Percentiles rank a stretch among this genome's conserved stretches.
phyloP scores from a whole-genome alignment of 2,888 invertebrate genomes.

The Conchocele bisecta region DNA sequence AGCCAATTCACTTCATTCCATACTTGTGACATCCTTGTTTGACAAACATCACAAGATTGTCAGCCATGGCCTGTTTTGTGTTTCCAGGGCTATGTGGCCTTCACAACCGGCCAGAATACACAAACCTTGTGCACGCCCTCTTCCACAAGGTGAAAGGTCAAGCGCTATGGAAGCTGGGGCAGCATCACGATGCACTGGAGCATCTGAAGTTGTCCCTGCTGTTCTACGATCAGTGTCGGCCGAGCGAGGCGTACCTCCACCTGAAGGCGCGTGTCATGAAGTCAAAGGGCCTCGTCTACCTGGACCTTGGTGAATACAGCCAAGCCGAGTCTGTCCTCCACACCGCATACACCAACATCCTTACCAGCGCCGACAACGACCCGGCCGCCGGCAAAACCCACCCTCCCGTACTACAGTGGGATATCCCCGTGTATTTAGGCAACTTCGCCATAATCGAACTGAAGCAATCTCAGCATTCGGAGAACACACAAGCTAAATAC shows the following conservation, averaged over 20 bases:
- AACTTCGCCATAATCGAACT: slow-evolving; percentile 30
- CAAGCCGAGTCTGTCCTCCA: slow-evolving; percentile 5
- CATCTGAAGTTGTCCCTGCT: slow-evolving; percentile 32
- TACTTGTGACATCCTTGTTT: too few species aligned
- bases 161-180: slow-evolving; percentile 24
- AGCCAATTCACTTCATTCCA: too few species aligned
- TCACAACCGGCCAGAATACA: slow-evolving; percentile 15
- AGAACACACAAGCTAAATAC: slow-evolving; percentile 16
- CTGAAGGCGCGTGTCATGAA: slow-evolving; percentile 13
- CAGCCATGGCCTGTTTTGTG: too few species aligned
- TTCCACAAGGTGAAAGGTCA: slow-evolving; percentile 55
- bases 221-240: slow-evolving; percentile 30
- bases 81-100: slow-evolving; percentile 33
- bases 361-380: too few species aligned
- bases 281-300: slow-evolving; percentile 24
- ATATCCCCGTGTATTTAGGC: slow-evolving; percentile 29
- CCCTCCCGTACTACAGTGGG: slow-evolving; percentile 43
- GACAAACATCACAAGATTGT: too few species aligned
- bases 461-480: slow-evolving; percentile 31
- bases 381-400: too few species aligned
- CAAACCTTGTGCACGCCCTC: slow-evolving; percentile 36
- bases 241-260: too few species aligned
- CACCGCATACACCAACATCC: background rate
- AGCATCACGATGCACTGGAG: slow-evolving; percentile 9
- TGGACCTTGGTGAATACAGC: slow-evolving; percentile 19